Evolutionary conservation across 1,140 invertebrate genomes (phyloP).

Genomic region (Leptestheria dahalacensis): DNA sequence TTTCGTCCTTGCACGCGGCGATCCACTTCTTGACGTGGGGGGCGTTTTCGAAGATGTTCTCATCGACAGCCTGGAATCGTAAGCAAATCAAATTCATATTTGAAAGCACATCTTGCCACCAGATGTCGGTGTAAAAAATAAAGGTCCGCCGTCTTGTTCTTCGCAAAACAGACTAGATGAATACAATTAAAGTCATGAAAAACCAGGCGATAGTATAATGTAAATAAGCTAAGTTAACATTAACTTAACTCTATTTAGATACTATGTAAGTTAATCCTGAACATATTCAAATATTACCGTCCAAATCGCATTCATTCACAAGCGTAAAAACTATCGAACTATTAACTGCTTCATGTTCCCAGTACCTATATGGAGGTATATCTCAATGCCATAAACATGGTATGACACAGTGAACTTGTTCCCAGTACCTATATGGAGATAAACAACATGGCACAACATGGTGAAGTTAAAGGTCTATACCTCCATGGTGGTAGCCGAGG

Average conservation of each 20-base stretch:
- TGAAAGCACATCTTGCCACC: neutral
- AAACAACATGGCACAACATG: no score
- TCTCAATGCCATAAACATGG: no score
- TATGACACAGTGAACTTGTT: no score
- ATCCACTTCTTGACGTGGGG: constrained; percentile 48
- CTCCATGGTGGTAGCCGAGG: constrained; percentile 11
- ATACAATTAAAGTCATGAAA: neutral
- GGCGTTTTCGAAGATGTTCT: constrained; percentile 40
- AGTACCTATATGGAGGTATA: no score
- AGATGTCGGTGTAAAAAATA: no score
- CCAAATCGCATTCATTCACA: no score
- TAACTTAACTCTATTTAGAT: neutral
- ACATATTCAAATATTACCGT: no score
- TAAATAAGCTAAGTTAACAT: neutral
- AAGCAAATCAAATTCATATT: no score
- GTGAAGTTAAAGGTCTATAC: no score
- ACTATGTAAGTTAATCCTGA: no score
- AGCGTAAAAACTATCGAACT: neutral
- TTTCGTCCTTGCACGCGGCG: constrained; percentile 43
- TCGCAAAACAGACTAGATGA: neutral
- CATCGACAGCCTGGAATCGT: constrained; percentile 40
- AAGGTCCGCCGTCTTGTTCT: no score
- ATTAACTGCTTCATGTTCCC: neutral
- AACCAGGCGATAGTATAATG: neutral
- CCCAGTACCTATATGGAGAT: no score